These are phyloP conservation scores for Eucidaris tribuloides DNA, from an alignment of 35 echinoderm and acorn worm species.

Conservation along the genomic window DNA sequence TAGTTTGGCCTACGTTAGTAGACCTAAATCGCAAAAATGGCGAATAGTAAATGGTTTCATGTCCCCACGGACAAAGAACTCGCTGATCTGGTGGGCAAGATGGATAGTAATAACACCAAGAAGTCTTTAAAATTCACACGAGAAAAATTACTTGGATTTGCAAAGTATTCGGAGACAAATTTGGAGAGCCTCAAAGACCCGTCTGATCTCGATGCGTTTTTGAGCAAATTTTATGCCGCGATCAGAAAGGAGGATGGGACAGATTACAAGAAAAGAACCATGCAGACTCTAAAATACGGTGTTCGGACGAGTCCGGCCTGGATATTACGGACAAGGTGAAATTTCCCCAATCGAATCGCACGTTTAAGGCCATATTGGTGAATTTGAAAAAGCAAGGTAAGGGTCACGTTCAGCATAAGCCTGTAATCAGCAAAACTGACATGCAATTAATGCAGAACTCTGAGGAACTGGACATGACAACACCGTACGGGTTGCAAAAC, in stretches of 20 bases:
- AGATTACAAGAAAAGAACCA: conserved; percentile 16
- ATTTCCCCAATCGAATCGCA: background rate
- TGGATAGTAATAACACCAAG: conserved; percentile 23
- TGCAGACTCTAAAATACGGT: conserved; percentile 19
- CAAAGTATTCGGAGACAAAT: conserved; percentile 7
- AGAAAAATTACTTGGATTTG: conserved; percentile 20
- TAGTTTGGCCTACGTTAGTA: too few species aligned
- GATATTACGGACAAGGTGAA: conserved; percentile 15
- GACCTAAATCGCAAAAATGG: conserved; percentile 5
- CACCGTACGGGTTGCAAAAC: conserved; percentile 5
- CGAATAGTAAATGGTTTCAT: conserved; percentile 13
- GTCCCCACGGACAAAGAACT: conserved; percentile 9
- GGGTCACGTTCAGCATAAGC: background rate
- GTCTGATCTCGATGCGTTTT: conserved; percentile 20
- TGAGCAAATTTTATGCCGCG: background rate
- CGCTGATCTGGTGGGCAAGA: background rate
- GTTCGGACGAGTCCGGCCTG: background rate
- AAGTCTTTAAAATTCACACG: background rate
- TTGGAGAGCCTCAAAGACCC: background rate
- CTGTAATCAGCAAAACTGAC: background rate
- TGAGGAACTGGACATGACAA: background rate
- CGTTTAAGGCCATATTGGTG: conserved; percentile 18
- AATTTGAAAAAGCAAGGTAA: conserved; percentile 9
- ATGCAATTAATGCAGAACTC: conserved; percentile 8
- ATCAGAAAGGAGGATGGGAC: conserved; percentile 8